Conservation (phyloP, 2,797 vertebrate species). For the Danio jaintianensis region DNA sequence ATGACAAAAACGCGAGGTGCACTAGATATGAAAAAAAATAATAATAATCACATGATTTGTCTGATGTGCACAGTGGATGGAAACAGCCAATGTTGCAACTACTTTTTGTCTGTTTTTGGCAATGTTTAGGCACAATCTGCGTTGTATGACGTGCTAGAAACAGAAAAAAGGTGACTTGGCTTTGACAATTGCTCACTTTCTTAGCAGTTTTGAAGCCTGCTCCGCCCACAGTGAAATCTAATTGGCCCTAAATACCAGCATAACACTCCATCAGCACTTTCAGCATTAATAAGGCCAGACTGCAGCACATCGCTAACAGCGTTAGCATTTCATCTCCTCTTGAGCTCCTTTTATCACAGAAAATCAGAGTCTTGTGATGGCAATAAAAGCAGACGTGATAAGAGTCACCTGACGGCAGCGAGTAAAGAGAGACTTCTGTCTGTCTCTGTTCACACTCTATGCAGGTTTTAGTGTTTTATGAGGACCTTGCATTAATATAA, state of each 20-base stretch:
- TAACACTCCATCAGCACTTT: neutral
- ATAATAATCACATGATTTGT: too few relatives aligned
- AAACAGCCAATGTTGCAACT: too few relatives aligned
- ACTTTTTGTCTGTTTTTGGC: too few relatives aligned
- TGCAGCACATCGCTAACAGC: neutral
- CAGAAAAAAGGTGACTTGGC: too few relatives aligned
- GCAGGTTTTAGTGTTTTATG: too few relatives aligned
- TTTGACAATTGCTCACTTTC: neutral
- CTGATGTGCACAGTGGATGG: too few relatives aligned
- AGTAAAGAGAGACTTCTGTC: neutral
- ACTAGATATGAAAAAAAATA: too few relatives aligned
- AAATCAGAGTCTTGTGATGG: neutral
- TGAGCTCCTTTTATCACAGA: neutral
- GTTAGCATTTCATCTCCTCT: neutral
- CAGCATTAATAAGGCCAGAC: neutral
- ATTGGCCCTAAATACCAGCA: neutral
- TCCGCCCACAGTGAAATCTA: neutral
- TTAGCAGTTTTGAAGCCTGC: neutral
- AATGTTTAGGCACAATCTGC: too few relatives aligned
- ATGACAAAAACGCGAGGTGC: too few relatives aligned
- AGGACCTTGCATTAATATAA: too few relatives aligned
- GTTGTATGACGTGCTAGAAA: too few relatives aligned
- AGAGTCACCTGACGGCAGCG: neutral
- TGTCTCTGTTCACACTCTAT: neutral
- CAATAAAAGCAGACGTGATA: slow-evolving; percentile 18